Conservation (phyloP, 2,888 invertebrate species). For the Gryllus longicercus region DNA sequence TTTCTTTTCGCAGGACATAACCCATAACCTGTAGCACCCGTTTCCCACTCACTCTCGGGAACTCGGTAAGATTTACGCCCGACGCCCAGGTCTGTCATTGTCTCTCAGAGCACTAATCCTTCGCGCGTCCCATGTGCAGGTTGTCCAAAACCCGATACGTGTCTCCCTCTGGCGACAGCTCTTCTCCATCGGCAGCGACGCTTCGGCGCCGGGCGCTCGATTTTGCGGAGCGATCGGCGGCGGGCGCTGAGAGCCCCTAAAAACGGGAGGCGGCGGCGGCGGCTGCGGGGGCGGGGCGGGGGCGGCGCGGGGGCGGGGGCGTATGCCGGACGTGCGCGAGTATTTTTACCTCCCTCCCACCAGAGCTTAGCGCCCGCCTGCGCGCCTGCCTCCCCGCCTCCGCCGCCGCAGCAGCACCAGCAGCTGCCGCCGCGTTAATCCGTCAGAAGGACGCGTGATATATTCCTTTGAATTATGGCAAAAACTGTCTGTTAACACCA, state of each 20-base stretch:
- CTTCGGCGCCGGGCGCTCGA: too few species aligned
- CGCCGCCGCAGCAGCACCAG: not conserved
- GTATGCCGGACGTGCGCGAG: not conserved
- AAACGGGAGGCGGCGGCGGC: not conserved
- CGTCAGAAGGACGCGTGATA: conserved; percentile 17
- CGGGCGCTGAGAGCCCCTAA: conserved; percentile 10
- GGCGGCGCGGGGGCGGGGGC: not conserved
- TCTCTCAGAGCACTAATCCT: too few species aligned
- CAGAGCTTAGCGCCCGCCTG: not conserved
- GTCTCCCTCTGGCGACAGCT: too few species aligned
- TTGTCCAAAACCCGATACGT: too few species aligned
- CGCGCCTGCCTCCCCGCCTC: not conserved
- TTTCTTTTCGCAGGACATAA: too few species aligned
- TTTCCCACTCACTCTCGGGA: too few species aligned
- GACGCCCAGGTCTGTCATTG: too few species aligned
- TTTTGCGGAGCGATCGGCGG: not conserved
- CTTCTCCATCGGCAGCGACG: too few species aligned
- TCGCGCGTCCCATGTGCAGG: too few species aligned
- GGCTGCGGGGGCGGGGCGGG: not conserved
- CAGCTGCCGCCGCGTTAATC: not conserved
- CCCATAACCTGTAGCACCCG: too few species aligned
- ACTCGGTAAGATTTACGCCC: too few species aligned
- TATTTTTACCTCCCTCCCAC: conserved; percentile 9
- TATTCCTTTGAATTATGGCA: conserved; percentile 17
- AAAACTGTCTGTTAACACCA: conserved; percentile 17